Base-by-base conservation (phyloP, 1,140 invertebrate species). In the Ceratoteleas bidentatus region DNA sequence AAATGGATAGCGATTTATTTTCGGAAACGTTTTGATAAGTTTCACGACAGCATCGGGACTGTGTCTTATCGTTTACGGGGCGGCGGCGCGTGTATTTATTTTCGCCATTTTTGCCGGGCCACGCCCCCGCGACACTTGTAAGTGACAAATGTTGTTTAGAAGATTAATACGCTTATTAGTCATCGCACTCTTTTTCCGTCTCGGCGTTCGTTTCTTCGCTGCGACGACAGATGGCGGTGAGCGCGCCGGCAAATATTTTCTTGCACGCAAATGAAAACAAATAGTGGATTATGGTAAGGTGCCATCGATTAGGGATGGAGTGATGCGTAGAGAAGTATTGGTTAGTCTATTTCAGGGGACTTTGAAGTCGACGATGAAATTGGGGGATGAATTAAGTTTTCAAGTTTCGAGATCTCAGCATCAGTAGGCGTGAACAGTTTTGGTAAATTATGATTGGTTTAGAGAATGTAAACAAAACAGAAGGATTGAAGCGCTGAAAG, bases 101-200 rank as follows among this genome's bases (percentile, higher is more conserved):
- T 75, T 60, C 9, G 62, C 62, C 36, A 60, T 45, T 66, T 66
- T 49, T 58, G 47, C 34, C n/a, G 10, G 5, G 14, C 60, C 45
- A 57, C 70, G 70, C 60, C 70, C 24, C 6, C 16, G 34, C 14
- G 47, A 66, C 56, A 66, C 62, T 66, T 61, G 64, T 54, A 54
- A 60, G 47, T 38, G 56, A 76, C 56, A 68, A 76, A 76, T 62
- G 64, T 68, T 61, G 40, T 50, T 74, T 58, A 57, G 56, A 56
- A 76, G 73, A 76, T 76, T 76, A 76, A 75, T 75, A 75, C 16
- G 34, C 54, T 76, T 68, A 76, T 76, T 76, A 68, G 73, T 76
- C 64, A 76, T 54, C 15, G 14, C 11, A 49, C 24, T 8, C 24
- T 53, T 33, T 73, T 65, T 58, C 40, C 38, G 24, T 56, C 15